A percentile compares a stretch with the other conserved stretches of the same genome.
Conservation (phyloP, 2,888 invertebrate genomes). For the Periphyllus acericola region DNA sequence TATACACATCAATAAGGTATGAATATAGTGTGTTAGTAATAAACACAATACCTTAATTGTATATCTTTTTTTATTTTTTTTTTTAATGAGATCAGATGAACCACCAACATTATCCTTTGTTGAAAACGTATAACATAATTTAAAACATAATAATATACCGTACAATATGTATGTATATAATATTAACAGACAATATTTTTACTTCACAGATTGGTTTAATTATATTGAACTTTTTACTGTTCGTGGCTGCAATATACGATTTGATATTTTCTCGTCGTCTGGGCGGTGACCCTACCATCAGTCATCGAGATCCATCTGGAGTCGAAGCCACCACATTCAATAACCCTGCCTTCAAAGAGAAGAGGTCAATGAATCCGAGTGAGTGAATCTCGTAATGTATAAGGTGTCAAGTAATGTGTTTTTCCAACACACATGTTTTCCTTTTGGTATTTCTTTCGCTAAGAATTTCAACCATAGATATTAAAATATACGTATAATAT, state of each 20-base stretch:
- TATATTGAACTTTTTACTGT: constrained; percentile 78
- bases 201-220: constrained; percentile 78
- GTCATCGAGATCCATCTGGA: constrained; percentile 71
- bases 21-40: not conserved
- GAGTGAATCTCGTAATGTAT: constrained; percentile 28
- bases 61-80: not conserved
- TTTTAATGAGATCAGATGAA: not conserved
- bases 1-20: not conserved
- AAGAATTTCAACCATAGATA: not conserved
- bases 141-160: not conserved
- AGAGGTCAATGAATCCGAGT: constrained; percentile 62
- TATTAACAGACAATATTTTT: not conserved
- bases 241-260: constrained; percentile 84
- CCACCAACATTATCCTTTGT: not conserved
- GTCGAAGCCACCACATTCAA: constrained; percentile 81
- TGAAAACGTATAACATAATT: too few species aligned
- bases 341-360: constrained; percentile 86
- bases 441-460: not conserved
- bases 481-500: constrained; percentile 9
- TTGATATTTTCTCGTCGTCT: constrained; percentile 79
- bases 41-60: too few species aligned
- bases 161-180: not conserved
- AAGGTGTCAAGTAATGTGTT: not conserved
- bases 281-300: constrained; percentile 83
- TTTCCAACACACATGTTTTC: not conserved